These are phyloP conservation scores for Tetrao urogallus DNA, from an alignment of 2,113 vertebrate genomes.

Conservation along the genomic window DNA sequence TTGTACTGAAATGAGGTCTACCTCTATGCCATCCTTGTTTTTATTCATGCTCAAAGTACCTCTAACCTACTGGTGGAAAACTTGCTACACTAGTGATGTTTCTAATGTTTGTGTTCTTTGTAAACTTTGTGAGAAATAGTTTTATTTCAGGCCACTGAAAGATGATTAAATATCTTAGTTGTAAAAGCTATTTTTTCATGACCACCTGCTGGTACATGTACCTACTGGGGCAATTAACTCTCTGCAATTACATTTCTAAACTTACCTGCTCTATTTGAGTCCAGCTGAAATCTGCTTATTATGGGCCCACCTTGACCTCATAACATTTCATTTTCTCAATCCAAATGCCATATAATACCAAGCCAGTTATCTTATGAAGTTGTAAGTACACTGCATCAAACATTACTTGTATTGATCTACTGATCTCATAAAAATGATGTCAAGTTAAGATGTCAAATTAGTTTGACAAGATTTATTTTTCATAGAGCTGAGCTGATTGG, in stretches of 20 bases:
- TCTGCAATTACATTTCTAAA: not conserved
- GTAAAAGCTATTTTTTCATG: not conserved
- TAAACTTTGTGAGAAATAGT: not conserved
- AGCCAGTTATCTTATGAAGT: not conserved
- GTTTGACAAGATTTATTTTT: slow-evolving; percentile 23
- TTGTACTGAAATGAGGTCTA: not conserved
- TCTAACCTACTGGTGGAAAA: not conserved
- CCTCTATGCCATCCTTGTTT: not conserved
- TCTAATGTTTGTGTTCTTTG: not conserved
- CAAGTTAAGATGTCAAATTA: not conserved
- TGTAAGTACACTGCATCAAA: not conserved
- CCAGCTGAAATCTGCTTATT: slow-evolving; percentile 2
- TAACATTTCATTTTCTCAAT: slow-evolving; percentile 6
- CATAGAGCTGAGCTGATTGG: not conserved
- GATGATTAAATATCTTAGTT: not conserved
- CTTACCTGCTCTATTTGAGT: not conserved
- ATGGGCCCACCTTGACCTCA: not conserved
- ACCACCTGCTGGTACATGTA: not conserved
- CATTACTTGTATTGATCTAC: slow-evolving; percentile 27
- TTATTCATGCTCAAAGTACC: not conserved
- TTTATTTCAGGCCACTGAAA: not conserved
- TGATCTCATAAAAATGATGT: slow-evolving; percentile 1
- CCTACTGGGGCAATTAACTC: not conserved
- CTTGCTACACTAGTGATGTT: not conserved
- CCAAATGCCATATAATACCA: slow-evolving; percentile 16